A percentile compares a stretch with the other conserved stretches of the same genome.
phyloP scores from a whole-genome alignment of 1,140 invertebrate genomes.

The Drosophila kepulauana region DNA sequence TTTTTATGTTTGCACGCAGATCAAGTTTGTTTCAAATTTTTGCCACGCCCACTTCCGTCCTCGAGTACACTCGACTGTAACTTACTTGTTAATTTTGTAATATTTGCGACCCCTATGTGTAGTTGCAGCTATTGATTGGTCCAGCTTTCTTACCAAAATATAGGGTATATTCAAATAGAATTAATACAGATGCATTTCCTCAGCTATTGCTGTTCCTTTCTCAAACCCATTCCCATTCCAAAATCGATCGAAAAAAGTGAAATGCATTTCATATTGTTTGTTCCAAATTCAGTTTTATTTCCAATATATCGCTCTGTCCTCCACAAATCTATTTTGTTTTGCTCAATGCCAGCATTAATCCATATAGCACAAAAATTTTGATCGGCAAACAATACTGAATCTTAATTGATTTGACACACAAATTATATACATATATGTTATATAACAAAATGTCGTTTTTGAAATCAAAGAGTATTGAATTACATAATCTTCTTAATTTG shows the following conservation, averaged over 20 bases:
- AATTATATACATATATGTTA: slow-evolving; percentile 10
- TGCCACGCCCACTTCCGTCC: too few relatives aligned
- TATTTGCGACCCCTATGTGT: too few relatives aligned
- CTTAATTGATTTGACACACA: background rate
- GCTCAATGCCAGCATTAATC: slow-evolving; percentile 2
- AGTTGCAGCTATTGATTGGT: too few relatives aligned
- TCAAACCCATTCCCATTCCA: background rate
- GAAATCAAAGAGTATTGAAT: background rate
- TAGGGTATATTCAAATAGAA: too few relatives aligned
- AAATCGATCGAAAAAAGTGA: background rate
- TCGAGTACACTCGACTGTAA: too few relatives aligned
- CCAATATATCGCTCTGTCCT: slow-evolving; percentile 30
- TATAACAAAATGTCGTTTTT: background rate
- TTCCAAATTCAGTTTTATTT: slow-evolving; percentile 51
- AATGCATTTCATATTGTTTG: background rate
- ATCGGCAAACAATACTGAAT: slow-evolving; percentile 1
- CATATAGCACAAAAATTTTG: slow-evolving; percentile 25
- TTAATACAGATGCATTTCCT: too few relatives aligned
- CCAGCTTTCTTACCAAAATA: too few relatives aligned
- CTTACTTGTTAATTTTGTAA: too few relatives aligned
- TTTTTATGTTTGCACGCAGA: too few relatives aligned
- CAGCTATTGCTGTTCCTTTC: background rate
- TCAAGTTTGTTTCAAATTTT: too few relatives aligned
- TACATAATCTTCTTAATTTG: background rate
- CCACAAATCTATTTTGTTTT: slow-evolving; percentile 22